Percentiles rank a stretch among this genome's conserved stretches.
These are phyloP conservation scores for Pelosia muscerda DNA, from an alignment of 2,888 invertebrate species.

Conservation along the genomic window DNA sequence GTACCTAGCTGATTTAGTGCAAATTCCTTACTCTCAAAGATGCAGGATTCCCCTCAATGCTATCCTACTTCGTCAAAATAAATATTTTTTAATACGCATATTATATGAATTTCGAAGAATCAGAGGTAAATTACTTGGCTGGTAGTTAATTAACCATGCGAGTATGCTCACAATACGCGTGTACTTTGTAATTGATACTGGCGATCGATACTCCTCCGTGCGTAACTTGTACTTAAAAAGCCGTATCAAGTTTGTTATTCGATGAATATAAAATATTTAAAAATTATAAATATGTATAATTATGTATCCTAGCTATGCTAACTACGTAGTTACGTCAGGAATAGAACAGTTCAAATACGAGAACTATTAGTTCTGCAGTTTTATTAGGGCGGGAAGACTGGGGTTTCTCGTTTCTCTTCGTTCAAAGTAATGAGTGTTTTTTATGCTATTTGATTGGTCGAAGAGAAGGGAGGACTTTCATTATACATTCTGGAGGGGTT, in stretches of 20 bases:
- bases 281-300: background rate
- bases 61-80: background rate
- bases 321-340: background rate
- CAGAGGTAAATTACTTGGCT: background rate
- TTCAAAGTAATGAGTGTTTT: too few relatives aligned
- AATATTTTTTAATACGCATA: slow-evolving; percentile 4
- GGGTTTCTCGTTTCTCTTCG: too few relatives aligned
- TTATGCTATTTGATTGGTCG: too few relatives aligned
- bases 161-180: background rate
- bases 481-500: too few relatives aligned
- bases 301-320: background rate
- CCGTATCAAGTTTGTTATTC: background rate
- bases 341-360: too few relatives aligned
- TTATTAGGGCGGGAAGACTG: too few relatives aligned
- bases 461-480: too few relatives aligned
- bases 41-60: background rate
- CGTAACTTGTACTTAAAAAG: background rate
- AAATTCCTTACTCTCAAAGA: background rate
- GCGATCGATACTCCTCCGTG: background rate
- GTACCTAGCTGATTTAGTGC: too few relatives aligned
- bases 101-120: background rate
- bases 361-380: too few relatives aligned
- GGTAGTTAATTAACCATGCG: background rate
- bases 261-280: background rate
- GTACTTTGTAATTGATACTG: background rate